Evolutionary conservation across 2,888 invertebrate genomes (phyloP).

Genomic region (Pyrgus malvae): DNA sequence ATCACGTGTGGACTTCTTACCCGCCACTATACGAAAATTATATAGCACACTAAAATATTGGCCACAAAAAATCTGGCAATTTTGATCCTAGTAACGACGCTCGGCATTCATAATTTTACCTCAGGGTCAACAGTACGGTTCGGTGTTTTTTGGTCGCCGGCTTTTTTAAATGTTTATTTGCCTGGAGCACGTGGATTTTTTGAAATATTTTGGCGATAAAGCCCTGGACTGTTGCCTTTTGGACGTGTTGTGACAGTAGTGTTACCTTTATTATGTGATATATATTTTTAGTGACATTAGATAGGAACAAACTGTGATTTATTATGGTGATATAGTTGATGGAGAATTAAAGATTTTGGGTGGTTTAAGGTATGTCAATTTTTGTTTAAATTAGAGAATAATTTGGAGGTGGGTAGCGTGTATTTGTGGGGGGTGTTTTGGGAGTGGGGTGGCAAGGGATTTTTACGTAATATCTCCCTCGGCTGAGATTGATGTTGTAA

Average conservation of each 20-base stretch:
- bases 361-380: constrained; percentile 62
- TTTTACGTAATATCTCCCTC: constrained; percentile 67
- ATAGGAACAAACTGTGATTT: constrained; percentile 81
- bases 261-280: constrained; percentile 80
- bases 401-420: constrained; percentile 51
- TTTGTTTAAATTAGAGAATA: constrained; percentile 38
- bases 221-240: constrained; percentile 77
- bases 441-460: constrained; percentile 44
- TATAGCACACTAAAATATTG: constrained; percentile 79
- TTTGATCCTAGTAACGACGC: constrained; percentile 77
- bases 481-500: constrained; percentile 53
- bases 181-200: constrained; percentile 72
- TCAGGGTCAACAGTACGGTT: constrained; percentile 78
- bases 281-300: constrained; percentile 74
- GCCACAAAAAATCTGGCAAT: constrained; percentile 77
- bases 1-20: constrained; percentile 69
- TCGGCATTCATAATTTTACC: constrained; percentile 78
- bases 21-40: constrained; percentile 60
- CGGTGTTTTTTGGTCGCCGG: constrained; percentile 61
- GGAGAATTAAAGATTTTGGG: constrained; percentile 68
- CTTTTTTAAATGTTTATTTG: constrained; percentile 75
- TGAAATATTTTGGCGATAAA: constrained; percentile 66
- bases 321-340: constrained; percentile 77
- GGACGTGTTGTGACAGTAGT: constrained; percentile 80
- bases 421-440: constrained; percentile 34